These are phyloP conservation scores for Ctenosaura bakeri DNA, from an alignment of 2,797 vertebrate species.

Conservation along the genomic window DNA sequence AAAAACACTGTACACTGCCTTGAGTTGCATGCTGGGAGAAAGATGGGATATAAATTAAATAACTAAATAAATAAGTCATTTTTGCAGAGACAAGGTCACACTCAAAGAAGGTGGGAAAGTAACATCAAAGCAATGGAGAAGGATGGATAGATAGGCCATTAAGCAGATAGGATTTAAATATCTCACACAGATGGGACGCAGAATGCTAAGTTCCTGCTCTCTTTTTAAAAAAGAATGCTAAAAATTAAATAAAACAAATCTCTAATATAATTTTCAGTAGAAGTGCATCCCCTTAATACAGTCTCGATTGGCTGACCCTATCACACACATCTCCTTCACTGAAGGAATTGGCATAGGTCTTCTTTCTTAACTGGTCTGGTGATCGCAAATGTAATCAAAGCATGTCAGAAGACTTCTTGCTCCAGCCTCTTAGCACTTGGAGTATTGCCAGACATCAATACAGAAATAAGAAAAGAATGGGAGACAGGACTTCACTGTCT, in stretches of 20 bases:
- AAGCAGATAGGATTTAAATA: background rate
- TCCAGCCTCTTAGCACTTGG: slow-evolving; percentile 40
- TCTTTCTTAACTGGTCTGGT: slow-evolving; percentile 43
- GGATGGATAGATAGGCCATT: background rate
- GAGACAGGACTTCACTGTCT: slow-evolving; percentile 15
- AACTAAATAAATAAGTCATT: background rate
- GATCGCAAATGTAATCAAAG: slow-evolving; percentile 62
- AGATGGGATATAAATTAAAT: no score
- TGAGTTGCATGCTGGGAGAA: no score
- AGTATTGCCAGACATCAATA: slow-evolving; percentile 49
- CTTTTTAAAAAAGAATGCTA: slow-evolving; percentile 72
- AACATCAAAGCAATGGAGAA: slow-evolving; percentile 74
- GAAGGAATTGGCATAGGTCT: slow-evolving; percentile 63
- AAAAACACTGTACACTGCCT: no score
- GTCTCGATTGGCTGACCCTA: slow-evolving; percentile 75
- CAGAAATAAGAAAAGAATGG: slow-evolving; percentile 45
- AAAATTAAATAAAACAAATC: slow-evolving; percentile 51
- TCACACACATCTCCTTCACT: slow-evolving; percentile 68
- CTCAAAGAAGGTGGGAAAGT: slow-evolving; percentile 64
- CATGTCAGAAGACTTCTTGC: slow-evolving; percentile 42
- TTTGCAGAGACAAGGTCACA: background rate
- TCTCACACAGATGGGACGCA: slow-evolving; percentile 51
- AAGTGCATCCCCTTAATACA: slow-evolving; percentile 79
- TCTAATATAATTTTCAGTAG: slow-evolving; percentile 70
- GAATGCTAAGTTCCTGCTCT: slow-evolving; percentile 3